These are phyloP conservation scores for Zingel zingel DNA, from an alignment of 2,113 vertebrate genomes.

Conservation along the genomic window DNA sequence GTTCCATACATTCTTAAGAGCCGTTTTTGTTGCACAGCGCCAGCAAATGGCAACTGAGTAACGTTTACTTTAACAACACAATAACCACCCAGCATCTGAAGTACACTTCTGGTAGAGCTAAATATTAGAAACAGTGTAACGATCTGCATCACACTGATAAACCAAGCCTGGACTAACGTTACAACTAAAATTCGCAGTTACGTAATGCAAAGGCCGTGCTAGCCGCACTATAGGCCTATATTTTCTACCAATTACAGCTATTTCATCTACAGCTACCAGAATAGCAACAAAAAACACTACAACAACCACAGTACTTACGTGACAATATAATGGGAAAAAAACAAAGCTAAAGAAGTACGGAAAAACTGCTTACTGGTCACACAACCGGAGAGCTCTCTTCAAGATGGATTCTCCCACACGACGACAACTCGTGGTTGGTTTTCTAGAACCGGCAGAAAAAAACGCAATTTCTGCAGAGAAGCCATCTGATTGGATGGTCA, in stretches of 20 bases:
- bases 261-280: too few relatives aligned
- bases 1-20: slow-evolving; percentile 41
- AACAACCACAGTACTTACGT: slow-evolving; percentile 35
- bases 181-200: slow-evolving; percentile 70
- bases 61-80: neutral
- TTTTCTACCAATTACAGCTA: fast-evolving
- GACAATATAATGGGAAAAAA: neutral
- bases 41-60: neutral
- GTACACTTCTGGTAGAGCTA: neutral
- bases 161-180: neutral
- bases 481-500: slow-evolving; percentile 56
- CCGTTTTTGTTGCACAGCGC: neutral
- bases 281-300: fast-evolving
- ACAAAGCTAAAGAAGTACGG: slow-evolving; percentile 32
- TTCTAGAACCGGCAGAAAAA: slow-evolving; percentile 82
- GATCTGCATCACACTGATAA: slow-evolving; percentile 56
- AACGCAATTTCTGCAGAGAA: slow-evolving; percentile 53
- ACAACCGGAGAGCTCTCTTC: slow-evolving; percentile 79
- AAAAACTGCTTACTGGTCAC: slow-evolving; percentile 71
- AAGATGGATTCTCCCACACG: slow-evolving; percentile 85
- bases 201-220: slow-evolving; percentile 75
- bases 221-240: neutral
- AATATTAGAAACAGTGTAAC: slow-evolving; percentile 4
- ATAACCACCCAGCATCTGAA: too few relatives aligned
- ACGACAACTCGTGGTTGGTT: slow-evolving; percentile 84